Evolutionary conservation across 2,888 invertebrate species (phyloP), one percentile per base, ranked within the genome.

Genomic region (Lycophotia porphyrea): DNA sequence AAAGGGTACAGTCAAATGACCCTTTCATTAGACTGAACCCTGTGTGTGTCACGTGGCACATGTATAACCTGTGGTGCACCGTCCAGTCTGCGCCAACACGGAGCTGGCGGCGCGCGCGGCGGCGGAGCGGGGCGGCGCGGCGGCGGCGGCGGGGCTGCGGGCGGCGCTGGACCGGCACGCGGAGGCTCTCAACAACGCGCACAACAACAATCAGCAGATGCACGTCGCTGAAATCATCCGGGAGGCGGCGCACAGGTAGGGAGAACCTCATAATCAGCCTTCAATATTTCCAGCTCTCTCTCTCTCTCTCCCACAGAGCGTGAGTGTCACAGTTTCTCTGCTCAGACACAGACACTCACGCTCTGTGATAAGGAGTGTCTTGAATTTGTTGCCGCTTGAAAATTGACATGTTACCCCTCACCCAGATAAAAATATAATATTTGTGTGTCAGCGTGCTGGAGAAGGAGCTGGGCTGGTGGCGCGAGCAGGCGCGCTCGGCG

Each of bases 381-480:
- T 4, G 11, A 42, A 42, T 42, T 15, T 2, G 15, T 42, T 42
- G 13, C 42, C 42, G 13, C 42, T 42, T 42, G 0, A 4, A 15
- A 42, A 42, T 42, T 55, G 2, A 55, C 55, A 15, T 27, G 15
- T 15, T 55, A 1, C 5, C 7, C 15, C 0, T 3, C 27, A 1
- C 7, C 15, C 13, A 5, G 27, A 55, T 27, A 27, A 55, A 55
- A 55, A 7, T n/a, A 2, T 15, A 0, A 9, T 15, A n/a, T n/a
- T 39, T 63, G n/a, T 63, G 8, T n/a, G 8, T 24, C 52, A 72
- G 96, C 34, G 94, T 96, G 42, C 89, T 96, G 49, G 96, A 96
- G 86, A 95, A 96, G 85, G 96, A 96, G 91, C 81, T 96, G 88
- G 21, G 83, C 8, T 95, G 95, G 95, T 96, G 95, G 95, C 94